A percentile compares a stretch with the other conserved stretches of the same genome.
Evolutionary conservation across 2,113 vertebrate genomes (phyloP).

Genomic region (Trematocara zebra): DNA sequence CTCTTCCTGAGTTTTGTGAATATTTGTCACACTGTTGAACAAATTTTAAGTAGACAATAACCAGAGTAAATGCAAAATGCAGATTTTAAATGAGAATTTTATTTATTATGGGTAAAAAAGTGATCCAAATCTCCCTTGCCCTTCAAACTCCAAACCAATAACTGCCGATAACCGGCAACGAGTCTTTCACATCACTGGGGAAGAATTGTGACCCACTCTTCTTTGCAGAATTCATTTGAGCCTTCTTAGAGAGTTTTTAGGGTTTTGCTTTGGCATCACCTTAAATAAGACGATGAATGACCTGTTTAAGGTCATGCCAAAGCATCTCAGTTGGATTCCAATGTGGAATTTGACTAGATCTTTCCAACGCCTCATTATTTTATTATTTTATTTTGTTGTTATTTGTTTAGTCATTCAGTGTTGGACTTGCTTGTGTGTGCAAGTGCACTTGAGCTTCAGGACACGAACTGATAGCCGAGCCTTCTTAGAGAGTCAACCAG

Average conservation of each 20-base stretch:
- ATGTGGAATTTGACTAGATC: background rate
- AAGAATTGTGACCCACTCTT: background rate
- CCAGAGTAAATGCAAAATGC: background rate
- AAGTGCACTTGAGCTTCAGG: background rate
- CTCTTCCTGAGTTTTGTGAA: background rate
- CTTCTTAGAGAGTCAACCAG: background rate
- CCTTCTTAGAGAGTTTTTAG: fast-evolving
- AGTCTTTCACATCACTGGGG: background rate
- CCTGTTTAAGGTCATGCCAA: background rate
- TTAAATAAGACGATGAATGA: background rate
- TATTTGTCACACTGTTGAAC: background rate
- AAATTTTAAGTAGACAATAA: background rate
- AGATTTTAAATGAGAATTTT: background rate
- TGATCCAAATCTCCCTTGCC: background rate
- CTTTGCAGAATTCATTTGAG: background rate
- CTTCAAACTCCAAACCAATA: background rate
- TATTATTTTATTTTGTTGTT: background rate
- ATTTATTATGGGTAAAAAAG: background rate
- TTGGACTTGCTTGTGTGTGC: background rate
- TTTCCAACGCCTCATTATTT: fast-evolving
- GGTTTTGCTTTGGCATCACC: background rate
- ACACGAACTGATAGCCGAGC: background rate
- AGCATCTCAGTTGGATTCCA: background rate
- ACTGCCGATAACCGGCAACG: fast-evolving
- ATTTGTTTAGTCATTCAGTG: background rate